Base-by-base conservation (phyloP, 2,888 invertebrate species). In the Ceriagrion tenellum region DNA sequence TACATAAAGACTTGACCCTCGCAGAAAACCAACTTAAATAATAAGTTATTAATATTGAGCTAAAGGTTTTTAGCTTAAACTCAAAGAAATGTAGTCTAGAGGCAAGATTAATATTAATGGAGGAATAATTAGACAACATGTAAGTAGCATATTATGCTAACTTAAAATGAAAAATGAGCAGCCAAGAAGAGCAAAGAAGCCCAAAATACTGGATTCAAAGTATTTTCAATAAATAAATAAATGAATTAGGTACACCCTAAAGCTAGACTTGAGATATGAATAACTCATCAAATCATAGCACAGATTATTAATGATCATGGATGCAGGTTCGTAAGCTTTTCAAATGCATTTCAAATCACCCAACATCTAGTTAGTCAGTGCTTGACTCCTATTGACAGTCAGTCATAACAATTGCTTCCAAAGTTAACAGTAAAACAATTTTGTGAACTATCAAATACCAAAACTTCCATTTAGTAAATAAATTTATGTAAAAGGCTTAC, bases 341-440 rank as follows among this genome's bases (percentile, higher is more conserved):
- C 93, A 93, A 81, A 93, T 93, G 93, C 93, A 93, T 93, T 93
- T 93, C 74, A 74, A 93, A 74, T 93, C 69, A 55, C 93, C 81
- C 69, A 93, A 93, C 93, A 93, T 74, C 93, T 93, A 93, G 93
- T 93, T 26, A 93, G 93, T 93, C 93, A 93, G 93, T 93, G 93
- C 93, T 93, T 93, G 93, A 93, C 93, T 93, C 93, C 93, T 93
- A 93, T 93, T 93, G 93, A 93, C 93, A 69, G 93, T 93, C 93
- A 93, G 93, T 93, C 93, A 93, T 93, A 93, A 93, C 93, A 93
- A 93, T 93, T 93, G 93, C 93, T 93, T 93, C 93, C 93, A 93
- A 93, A 93, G 93, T 93, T 93, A 93, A 93, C 93, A 93, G 93
- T 93, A 93, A 93, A 93, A 93, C 93, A 93, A 93, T 93, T 93